phyloP scores from a whole-genome alignment of 2,888 invertebrate genomes.

The Schizotus pectinicornis region DNA sequence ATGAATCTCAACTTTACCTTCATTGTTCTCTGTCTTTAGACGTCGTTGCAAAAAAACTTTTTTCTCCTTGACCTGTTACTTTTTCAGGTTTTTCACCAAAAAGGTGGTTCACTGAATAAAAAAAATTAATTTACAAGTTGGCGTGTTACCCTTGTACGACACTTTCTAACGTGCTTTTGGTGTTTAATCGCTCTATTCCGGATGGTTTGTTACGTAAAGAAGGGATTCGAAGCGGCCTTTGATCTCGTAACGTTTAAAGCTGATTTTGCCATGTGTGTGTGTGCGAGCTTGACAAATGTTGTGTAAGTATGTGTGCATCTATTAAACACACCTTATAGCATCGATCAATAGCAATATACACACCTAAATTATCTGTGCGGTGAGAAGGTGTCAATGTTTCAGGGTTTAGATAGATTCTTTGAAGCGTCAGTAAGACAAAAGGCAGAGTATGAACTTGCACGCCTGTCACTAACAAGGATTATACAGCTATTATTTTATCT shows the following conservation, averaged over 20 bases:
- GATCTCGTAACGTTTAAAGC: not conserved
- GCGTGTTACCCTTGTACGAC: no score
- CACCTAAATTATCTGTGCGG: not conserved
- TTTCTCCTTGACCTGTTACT: no score
- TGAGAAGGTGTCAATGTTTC: not conserved
- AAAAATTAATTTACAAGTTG: no score
- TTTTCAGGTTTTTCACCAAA: no score
- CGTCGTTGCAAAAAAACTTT: no score
- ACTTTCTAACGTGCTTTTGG: not conserved
- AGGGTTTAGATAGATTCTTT: no score
- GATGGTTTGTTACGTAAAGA: constrained; percentile 4
- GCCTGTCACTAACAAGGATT: not conserved
- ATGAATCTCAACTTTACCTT: no score
- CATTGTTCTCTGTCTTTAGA: no score
- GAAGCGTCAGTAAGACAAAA: no score
- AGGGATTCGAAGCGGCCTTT: constrained; percentile 3
- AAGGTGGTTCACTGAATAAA: no score
- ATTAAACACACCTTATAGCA: constrained; percentile 15
- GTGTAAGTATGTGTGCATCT: constrained; percentile 14
- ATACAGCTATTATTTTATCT: not conserved
- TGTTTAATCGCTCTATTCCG: constrained; percentile 6
- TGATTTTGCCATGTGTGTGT: constrained; percentile 7
- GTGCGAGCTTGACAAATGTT: constrained; percentile 1
- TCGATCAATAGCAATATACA: constrained; percentile 7
- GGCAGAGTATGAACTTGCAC: no score